phyloP scores from a whole-genome alignment of 2,113 vertebrate genomes.

The Fukomys damarensis region DNA sequence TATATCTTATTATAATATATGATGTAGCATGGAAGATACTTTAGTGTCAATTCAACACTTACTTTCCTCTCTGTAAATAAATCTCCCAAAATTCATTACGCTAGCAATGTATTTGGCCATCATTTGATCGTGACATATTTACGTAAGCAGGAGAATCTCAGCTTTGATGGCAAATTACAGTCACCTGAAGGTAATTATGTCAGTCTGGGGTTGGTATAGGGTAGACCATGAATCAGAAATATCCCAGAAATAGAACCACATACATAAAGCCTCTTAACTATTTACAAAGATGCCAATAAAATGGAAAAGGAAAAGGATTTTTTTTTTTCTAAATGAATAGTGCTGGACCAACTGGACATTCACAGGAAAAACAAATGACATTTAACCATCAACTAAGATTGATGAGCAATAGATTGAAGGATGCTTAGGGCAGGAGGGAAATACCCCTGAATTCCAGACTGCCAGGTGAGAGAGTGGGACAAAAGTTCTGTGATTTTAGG shows the following conservation, averaged over 20 bases:
- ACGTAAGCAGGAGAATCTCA: background rate
- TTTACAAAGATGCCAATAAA: background rate
- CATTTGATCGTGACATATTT: background rate
- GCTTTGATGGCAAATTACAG: background rate
- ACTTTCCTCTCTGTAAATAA: background rate
- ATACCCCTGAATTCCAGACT: background rate
- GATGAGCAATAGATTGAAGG: background rate
- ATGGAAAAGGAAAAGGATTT: background rate
- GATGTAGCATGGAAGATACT: background rate
- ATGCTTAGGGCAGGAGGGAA: background rate
- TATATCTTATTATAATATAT: background rate
- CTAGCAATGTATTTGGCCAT: background rate
- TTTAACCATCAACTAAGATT: background rate
- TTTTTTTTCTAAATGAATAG: background rate
- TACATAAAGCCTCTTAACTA: constrained; percentile 36
- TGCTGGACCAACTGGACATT: background rate
- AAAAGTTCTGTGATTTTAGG: background rate
- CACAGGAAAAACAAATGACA: background rate
- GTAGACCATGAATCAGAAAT: background rate
- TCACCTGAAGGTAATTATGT: background rate
- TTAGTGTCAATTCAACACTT: background rate
- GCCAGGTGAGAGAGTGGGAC: background rate
- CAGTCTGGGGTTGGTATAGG: background rate
- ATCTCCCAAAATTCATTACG: background rate
- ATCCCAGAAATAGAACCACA: background rate